Evolutionary conservation across 2,797 vertebrate genomes (phyloP), one percentile per base, ranked within the genome.

Genomic region (Delichon dasypus): DNA sequence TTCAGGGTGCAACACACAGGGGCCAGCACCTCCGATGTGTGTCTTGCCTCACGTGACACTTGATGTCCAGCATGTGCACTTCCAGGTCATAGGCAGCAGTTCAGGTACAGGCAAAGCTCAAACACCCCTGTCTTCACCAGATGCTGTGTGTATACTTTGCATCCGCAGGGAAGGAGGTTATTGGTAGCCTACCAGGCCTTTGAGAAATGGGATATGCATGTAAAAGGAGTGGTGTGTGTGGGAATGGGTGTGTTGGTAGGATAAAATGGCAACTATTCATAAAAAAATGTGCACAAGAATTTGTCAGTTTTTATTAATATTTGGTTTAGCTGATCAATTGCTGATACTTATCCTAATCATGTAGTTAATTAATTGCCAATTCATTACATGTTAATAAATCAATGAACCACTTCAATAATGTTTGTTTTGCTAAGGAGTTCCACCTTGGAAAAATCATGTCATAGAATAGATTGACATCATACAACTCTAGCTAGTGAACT

Each of bases 91-190:
- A 64, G 17, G 11, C 25, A 55, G 34, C 5, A 34, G 29, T 25
- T 34, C 5, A 48, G 7, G 17, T 3, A 19, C 30, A 47, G 27
- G 4, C 13, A 88, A 50, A 75, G 32, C 17, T 51, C 15, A 23
- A 32, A 50, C 2, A 48, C 2, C 1, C 9, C 3, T 3, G 2
- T 20, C n/a, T 64, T 36, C 21, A 30, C 44, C 2, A 2, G 13
- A 34, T 76, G 9, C 27, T 1, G 0, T 16, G 5, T 13, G 13
- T 3, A 8, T 2, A 16, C 5, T 11, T 23, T n/a, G 26, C 7
- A 26, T 4, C 70, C 10, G 7, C 45, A 55, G 9, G 20, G 17
- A 75, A 66, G 14, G 9, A 25, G 1, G 1, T 8, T 40, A 9
- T 12, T 57, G 42, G 13, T 17, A 51, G 55, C 10, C 10, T 73